Percentiles rank a stretch among this genome's conserved stretches.
Conservation (phyloP, 1,140 invertebrate genomes). For the Cylas formicarius region DNA sequence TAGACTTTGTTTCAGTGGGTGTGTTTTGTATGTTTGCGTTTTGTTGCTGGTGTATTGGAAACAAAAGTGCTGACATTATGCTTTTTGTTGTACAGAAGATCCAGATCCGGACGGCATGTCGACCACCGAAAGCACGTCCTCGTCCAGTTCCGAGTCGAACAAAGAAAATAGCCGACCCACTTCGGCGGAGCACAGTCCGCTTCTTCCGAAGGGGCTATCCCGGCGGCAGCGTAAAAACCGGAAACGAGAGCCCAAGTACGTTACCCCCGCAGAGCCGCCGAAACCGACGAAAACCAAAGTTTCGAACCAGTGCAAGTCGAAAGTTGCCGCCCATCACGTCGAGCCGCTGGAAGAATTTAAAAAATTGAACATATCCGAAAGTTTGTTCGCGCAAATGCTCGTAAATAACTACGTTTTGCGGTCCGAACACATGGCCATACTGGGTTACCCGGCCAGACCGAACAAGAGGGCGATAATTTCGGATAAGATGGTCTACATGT, state of each 20-base stretch:
- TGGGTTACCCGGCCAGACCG: conserved; percentile 54
- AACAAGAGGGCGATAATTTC: conserved; percentile 59
- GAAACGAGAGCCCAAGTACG: conserved; percentile 33
- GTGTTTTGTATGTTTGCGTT: too few relatives aligned
- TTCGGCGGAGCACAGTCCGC: conserved; percentile 22
- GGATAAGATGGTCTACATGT: conserved; percentile 61
- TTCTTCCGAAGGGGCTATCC: conserved; percentile 23
- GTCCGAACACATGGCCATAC: conserved; percentile 37
- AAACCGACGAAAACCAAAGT: conserved; percentile 14
- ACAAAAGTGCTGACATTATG: too few relatives aligned
- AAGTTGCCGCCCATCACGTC: conserved; percentile 3
- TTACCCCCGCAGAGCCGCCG: conserved; percentile 23
- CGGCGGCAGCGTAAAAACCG: conserved; percentile 33
- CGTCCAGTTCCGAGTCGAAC: conserved; percentile 21
- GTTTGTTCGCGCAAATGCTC: conserved; percentile 2
- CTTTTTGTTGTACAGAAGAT: conserved; percentile 40
- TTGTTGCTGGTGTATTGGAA: too few relatives aligned
- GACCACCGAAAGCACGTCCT: conserved; percentile 1
- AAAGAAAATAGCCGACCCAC: conserved; percentile 33
- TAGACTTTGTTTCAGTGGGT: too few relatives aligned
- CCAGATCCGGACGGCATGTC: conserved; percentile 38
- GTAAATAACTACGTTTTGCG: conserved; percentile 2
- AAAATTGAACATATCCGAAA: conserved; percentile 42
- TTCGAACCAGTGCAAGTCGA: conserved; percentile 6
- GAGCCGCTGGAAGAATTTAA: conserved; percentile 37